Conservation (phyloP, 1,140 invertebrate genomes). For the Plectus sambesii region DNA sequence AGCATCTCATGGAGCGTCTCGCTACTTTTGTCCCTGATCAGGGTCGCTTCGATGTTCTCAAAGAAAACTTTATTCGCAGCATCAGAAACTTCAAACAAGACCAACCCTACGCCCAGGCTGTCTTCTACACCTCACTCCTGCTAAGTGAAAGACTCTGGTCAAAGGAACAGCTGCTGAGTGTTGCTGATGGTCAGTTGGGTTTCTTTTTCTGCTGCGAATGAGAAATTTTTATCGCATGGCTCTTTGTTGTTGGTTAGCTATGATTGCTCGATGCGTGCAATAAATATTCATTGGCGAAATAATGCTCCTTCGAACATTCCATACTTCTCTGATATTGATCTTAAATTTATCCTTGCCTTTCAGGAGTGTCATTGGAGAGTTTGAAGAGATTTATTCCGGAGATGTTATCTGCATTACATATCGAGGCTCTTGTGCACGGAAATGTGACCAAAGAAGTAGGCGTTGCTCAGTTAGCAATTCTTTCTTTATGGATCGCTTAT, state of each 20-base stretch:
- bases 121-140: slow-evolving; percentile 72
- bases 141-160: slow-evolving; percentile 75
- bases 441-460: slow-evolving; percentile 59
- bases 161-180: slow-evolving; percentile 68
- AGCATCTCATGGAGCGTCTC: slow-evolving; percentile 74
- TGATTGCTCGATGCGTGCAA: too few species aligned
- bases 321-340: slow-evolving; percentile 6
- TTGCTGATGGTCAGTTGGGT: background rate
- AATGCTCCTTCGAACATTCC: slow-evolving; percentile 1
- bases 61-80: slow-evolving; percentile 67
- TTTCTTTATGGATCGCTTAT: slow-evolving; percentile 44
- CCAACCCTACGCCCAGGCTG: slow-evolving; percentile 82
- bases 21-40: slow-evolving; percentile 68
- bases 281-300: too few species aligned
- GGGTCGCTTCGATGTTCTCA: slow-evolving; percentile 74
- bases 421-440: slow-evolving; percentile 73
- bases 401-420: slow-evolving; percentile 64
- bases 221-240: background rate
- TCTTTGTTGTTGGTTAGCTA: too few species aligned
- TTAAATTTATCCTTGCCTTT: too few species aligned
- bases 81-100: slow-evolving; percentile 64
- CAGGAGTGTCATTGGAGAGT: slow-evolving; percentile 63
- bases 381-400: slow-evolving; percentile 63
- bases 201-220: too few species aligned
- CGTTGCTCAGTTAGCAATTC: slow-evolving; percentile 42